phyloP scores from a whole-genome alignment of 2,888 invertebrate species.

The Parelbella ahira region DNA sequence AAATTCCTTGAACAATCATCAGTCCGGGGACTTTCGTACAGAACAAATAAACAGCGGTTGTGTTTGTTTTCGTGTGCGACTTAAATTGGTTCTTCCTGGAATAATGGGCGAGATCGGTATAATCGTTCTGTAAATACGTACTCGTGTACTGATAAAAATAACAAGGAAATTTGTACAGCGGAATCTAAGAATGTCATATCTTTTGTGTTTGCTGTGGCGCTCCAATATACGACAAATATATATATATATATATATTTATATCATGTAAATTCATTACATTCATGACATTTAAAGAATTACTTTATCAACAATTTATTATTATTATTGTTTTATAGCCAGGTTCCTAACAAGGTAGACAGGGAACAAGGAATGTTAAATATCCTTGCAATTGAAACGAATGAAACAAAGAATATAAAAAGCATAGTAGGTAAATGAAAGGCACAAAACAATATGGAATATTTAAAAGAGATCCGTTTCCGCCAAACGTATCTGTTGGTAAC shows the following conservation, averaged over 20 bases:
- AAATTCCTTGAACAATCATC: conserved; percentile 64
- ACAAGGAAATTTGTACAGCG: conserved; percentile 13
- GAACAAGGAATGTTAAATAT: too few relatives aligned
- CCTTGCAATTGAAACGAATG: too few relatives aligned
- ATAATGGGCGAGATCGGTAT: conserved; percentile 59
- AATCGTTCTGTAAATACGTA: conserved; percentile 63
- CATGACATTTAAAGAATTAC: too few relatives aligned
- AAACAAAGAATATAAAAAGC: too few relatives aligned
- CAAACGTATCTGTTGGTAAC: conserved; percentile 66
- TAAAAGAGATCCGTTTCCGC: conserved; percentile 67
- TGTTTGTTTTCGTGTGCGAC: conserved; percentile 71
- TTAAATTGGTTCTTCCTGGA: conserved; percentile 69
- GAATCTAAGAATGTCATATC: conserved; percentile 11
- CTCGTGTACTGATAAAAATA: conserved; percentile 31
- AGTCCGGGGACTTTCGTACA: conserved; percentile 58
- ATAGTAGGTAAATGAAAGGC: too few relatives aligned
- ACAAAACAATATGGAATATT: conserved; percentile 12
- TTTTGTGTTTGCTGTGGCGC: too few relatives aligned
- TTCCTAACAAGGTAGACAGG: too few relatives aligned
- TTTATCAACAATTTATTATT: too few relatives aligned
- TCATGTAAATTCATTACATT: too few relatives aligned
- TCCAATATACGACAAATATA: too few relatives aligned
- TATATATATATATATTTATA: too few relatives aligned
- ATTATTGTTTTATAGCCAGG: too few relatives aligned
- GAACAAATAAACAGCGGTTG: conserved; percentile 66